Evolutionary conservation across 1,140 invertebrate species (phyloP), one percentile per base, ranked within the genome.

Genomic region (Caenorhabditis inopinata): DNA sequence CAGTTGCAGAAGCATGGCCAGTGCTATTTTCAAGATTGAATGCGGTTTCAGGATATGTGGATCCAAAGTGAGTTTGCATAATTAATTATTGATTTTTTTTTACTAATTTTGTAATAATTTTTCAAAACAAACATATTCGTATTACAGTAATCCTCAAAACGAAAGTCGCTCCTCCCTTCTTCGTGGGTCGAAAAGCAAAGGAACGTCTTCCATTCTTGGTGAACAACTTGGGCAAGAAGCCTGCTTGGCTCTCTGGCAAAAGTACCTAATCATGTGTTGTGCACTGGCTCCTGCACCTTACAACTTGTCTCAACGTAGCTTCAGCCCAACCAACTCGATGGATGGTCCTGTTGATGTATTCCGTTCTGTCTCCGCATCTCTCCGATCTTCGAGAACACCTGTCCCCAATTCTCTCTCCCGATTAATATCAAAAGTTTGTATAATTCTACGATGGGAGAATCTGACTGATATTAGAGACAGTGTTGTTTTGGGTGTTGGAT

Each of bases 81-180:
- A n/a, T 58, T 29, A 12, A n/a, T n/a, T n/a, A n/a, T n/a, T n/a
- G n/a, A n/a, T n/a, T n/a, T n/a, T n/a, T n/a, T n/a, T n/a, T n/a
- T n/a, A n/a, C n/a, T n/a, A n/a, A n/a, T n/a, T n/a, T n/a, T n/a
- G n/a, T n/a, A n/a, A n/a, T n/a, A n/a, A n/a, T n/a, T n/a, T n/a
- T n/a, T n/a, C n/a, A 2, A 14, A 35, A 29, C 4, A 75, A 77
- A 38, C 62, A 14, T 53, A 1, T 25, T 73, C 18, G 78, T 35
- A 53, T 84, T 85, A 25, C 48, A 92, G 78, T 86, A 96, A 94
- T 29, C 95, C 95, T n/a, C 94, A 96, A 11, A 97, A 93, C 89
- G 96, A 98, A 88, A 97, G 96, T 88, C 92, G 96, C 85, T 95
- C 96, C 1, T 98, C 96, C 0, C 91, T 98, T 9, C 90, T 99